A percentile compares a stretch with the other conserved stretches of the same genome.
Conservation (phyloP, 2,888 invertebrate genomes). For the Tanypteryx hageni region DNA sequence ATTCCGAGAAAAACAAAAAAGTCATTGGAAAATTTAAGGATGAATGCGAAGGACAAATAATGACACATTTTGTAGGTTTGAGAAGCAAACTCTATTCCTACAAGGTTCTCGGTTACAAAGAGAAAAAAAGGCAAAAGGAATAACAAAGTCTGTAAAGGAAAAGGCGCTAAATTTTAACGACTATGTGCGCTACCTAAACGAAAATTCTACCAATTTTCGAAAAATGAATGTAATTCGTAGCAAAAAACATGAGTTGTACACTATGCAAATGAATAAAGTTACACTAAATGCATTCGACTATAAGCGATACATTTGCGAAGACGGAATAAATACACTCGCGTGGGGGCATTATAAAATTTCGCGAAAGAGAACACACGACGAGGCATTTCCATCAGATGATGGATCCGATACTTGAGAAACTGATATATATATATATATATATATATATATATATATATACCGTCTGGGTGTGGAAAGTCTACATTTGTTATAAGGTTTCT, state of each 20-base stretch:
- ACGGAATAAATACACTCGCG: background rate
- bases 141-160: background rate
- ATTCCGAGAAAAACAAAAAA: too few relatives aligned
- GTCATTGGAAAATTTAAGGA: too few relatives aligned
- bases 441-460: background rate
- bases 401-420: background rate
- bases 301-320: background rate
- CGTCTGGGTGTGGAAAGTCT: background rate
- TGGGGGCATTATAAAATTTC: background rate
- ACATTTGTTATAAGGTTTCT: background rate
- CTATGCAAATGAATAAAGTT: background rate
- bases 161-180: background rate
- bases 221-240: background rate
- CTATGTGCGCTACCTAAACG: too few relatives aligned
- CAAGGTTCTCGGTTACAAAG: background rate
- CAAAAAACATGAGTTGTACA: background rate
- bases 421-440: background rate
- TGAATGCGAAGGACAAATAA: too few relatives aligned
- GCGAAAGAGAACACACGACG: background rate
- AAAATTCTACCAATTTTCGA: too few relatives aligned
- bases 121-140: background rate
- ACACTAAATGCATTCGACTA: background rate
- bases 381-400: background rate
- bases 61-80: too few relatives aligned
- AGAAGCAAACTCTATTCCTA: background rate